Evolutionary conservation across 2,113 vertebrate species (phyloP), one percentile per base, ranked within the genome.

Genomic region (Anthoscopus minutus): DNA sequence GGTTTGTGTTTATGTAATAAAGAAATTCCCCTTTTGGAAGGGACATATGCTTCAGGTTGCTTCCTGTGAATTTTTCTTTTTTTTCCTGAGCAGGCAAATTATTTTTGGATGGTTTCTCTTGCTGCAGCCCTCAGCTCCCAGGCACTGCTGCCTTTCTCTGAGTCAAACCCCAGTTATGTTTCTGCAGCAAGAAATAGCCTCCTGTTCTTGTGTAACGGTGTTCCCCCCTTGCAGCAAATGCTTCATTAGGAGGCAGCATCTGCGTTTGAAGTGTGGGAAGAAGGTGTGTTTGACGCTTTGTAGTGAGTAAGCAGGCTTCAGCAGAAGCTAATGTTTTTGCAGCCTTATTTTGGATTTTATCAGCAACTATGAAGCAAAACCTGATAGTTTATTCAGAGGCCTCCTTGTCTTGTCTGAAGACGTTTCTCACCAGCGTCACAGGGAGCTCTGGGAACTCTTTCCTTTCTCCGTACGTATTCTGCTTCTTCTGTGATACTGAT

Each of bases 281-380:
- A 93, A 96, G 94, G 96, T 96, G 94, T 92, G 93, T 91, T 96
- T 92, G 95, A 96, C 94, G 86, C 86, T 93, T 54, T 56, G 60
- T 92, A 94, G 92, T 96, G 95, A 95, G 97, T 89, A 93, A 96
- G 94, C 93, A 94, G 62, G 72, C 89, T 90, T 70, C 86, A 65
- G 88, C 86, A 64, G 81, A 94, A 96, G 90, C 92, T 88, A 74
- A 96, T 95, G 91, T 78, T 92, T 89, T 88, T 94, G 83, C 93
- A 96, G 92, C 60, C 88, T 88, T 84, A 93, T 92, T 95, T 94
- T 93, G 96, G 90, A 83, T 96, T 95, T 94, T 96, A 89, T 81
- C 77, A 91, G 90, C 88, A 95, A 91, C 81, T 86, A 94, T 93
- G 94, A 95, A 97, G 94, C 95, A 96, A 88, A 91, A 82, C 14